phyloP scores from a whole-genome alignment of 2,888 invertebrate genomes.

The Clanis bilineata region DNA sequence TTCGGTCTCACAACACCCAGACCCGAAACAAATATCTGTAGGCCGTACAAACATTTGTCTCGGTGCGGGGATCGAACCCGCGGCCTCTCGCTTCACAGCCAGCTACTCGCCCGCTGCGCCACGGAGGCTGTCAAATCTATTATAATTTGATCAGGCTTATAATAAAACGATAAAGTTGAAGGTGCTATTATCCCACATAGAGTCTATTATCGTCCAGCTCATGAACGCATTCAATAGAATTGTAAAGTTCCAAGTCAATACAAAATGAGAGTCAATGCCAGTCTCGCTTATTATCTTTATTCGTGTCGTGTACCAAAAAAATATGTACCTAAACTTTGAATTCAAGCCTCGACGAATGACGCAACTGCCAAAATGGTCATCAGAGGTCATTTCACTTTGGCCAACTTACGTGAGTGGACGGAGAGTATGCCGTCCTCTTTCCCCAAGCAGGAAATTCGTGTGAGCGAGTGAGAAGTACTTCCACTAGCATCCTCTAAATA shows the following conservation, averaged over 20 bases:
- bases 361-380: constrained; percentile 77
- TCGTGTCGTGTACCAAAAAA: constrained; percentile 44
- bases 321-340: constrained; percentile 42
- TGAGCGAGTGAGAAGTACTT: constrained; percentile 44
- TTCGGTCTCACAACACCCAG: too few relatives aligned
- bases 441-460: constrained; percentile 31
- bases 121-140: too few relatives aligned
- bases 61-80: too few relatives aligned
- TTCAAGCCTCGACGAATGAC: constrained; percentile 68
- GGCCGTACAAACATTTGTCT: too few relatives aligned
- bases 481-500: constrained; percentile 35
- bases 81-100: too few relatives aligned
- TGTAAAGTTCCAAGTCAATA: constrained; percentile 3
- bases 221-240: constrained; percentile 10
- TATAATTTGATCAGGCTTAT: neutral
- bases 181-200: constrained; percentile 1
- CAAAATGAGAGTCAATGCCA: constrained; percentile 16
- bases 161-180: neutral
- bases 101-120: too few relatives aligned
- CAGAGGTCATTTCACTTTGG: constrained; percentile 81
- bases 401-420: constrained; percentile 71
- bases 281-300: constrained; percentile 34
- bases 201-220: constrained; percentile 7
- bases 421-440: constrained; percentile 52
- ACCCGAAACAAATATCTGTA: too few relatives aligned